phyloP scores from a whole-genome alignment of 1,140 invertebrate genomes.

The Hestina assimilis region DNA sequence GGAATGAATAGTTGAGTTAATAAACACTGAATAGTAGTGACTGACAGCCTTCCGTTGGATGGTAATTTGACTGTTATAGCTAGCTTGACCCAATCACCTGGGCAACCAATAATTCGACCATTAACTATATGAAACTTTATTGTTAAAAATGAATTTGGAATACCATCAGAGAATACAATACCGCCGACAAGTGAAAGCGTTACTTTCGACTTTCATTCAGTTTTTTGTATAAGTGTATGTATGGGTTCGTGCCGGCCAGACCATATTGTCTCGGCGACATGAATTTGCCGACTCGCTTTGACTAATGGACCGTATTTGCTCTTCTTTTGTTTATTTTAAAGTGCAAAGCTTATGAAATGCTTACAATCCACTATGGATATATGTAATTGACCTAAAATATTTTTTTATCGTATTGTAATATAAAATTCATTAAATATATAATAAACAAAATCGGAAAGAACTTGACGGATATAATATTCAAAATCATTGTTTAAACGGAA shows the following conservation, averaged over 20 bases:
- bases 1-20: slow-evolving; percentile 35
- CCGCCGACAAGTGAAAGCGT: slow-evolving; percentile 71
- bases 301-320: slow-evolving; percentile 19
- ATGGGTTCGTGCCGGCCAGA: slow-evolving; percentile 50
- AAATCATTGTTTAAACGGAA: no score
- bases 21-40: slow-evolving; percentile 31
- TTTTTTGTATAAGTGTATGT: slow-evolving; percentile 72
- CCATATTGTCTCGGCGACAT: slow-evolving; percentile 72
- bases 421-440: no score
- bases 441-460: no score
- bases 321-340: background rate
- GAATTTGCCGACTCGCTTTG: slow-evolving; percentile 47
- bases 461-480: no score
- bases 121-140: slow-evolving; percentile 42
- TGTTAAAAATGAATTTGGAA: slow-evolving; percentile 50
- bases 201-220: slow-evolving; percentile 75
- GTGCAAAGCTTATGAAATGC: background rate
- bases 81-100: slow-evolving; percentile 38
- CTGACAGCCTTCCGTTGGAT: slow-evolving; percentile 26
- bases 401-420: no score
- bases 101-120: slow-evolving; percentile 43
- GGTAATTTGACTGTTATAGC: slow-evolving; percentile 40
- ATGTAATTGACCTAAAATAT: background rate
- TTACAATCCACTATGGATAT: background rate
- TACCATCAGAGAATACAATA: slow-evolving; percentile 55